Percentiles rank a stretch among this genome's conserved stretches.
phyloP scores from a whole-genome alignment of 2,797 vertebrate genomes.

The Sylvia borin region DNA sequence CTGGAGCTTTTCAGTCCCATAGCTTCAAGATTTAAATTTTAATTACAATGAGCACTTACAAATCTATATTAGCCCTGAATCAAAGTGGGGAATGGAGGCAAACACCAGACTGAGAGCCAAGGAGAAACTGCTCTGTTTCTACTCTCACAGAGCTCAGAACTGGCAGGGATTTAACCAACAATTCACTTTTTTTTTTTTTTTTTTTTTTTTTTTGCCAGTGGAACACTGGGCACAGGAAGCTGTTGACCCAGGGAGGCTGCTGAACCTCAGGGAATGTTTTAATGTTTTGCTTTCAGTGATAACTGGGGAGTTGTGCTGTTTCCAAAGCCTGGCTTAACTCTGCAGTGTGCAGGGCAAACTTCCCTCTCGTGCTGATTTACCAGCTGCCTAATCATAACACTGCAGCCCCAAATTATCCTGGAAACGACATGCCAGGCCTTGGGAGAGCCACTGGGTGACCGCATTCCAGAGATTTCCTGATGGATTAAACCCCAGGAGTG shows the following conservation, averaged over 20 bases:
- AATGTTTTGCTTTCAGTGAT: neutral
- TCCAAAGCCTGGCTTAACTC: neutral
- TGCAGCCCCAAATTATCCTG: constrained; percentile 33
- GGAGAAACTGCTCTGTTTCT: neutral
- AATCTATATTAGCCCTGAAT: neutral
- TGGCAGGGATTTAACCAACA: neutral
- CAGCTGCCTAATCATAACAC: neutral
- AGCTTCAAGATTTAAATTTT: neutral
- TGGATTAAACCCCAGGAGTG: neutral
- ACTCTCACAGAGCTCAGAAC: neutral
- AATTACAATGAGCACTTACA: neutral
- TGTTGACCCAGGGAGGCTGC: neutral
- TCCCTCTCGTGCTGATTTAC: constrained; percentile 19
- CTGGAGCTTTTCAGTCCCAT: neutral
- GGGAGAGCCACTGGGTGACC: constrained; percentile 29
- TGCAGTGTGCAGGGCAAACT: neutral
- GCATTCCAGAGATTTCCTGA: constrained; percentile 27
- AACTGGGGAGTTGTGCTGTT: neutral
- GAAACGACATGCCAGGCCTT: constrained; percentile 15
- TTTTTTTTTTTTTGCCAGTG: neutral
- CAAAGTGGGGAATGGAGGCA: neutral
- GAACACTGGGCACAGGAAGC: neutral
- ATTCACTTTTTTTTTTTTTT: neutral
- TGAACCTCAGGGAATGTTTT: neutral
- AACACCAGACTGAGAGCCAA: neutral